Percentiles rank a stretch among this genome's conserved stretches.
These are phyloP conservation scores for Enteromius unitaeniatus DNA, from an alignment of 2,797 vertebrate species.

Conservation along the genomic window DNA sequence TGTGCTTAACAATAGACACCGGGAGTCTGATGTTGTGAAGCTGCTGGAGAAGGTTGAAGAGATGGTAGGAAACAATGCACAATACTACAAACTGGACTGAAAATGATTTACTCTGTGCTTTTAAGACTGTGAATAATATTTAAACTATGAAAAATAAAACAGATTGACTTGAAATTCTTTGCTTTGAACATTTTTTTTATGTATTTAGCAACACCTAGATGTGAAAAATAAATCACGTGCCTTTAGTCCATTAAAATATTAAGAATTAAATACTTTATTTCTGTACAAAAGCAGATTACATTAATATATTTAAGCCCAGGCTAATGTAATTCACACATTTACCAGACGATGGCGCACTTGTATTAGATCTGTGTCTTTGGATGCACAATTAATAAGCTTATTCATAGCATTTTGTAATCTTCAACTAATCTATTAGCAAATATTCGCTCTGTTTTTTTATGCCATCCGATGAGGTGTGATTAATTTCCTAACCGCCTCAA, in stretches of 20 bases:
- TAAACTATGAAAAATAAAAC: background rate
- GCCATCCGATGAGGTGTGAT: background rate
- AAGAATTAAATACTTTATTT: background rate
- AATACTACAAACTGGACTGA: slow-evolving; percentile 38
- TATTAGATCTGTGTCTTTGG: background rate
- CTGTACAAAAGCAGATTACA: background rate
- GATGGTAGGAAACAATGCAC: slow-evolving; percentile 57
- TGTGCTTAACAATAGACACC: slow-evolving; percentile 64
- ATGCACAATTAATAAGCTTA: background rate
- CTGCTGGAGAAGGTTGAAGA: slow-evolving; percentile 72
- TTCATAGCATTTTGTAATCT: background rate
- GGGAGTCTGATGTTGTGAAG: slow-evolving; percentile 39
- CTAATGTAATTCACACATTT: background rate
- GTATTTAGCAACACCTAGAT: background rate
- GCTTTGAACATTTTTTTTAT: background rate
- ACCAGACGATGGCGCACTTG: slow-evolving; percentile 11
- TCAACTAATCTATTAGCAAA: background rate
- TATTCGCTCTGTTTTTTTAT: background rate
- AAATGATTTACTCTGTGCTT: background rate
- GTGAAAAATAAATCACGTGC: background rate
- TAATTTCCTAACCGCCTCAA: background rate
- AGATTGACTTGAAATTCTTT: background rate
- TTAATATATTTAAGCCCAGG: background rate
- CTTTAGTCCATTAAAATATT: background rate
- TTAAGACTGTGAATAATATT: background rate